A percentile compares a stretch with the other conserved stretches of the same genome.
Conservation (phyloP, 2,888 invertebrate species). For the Sarcophaga caerulescens region DNA sequence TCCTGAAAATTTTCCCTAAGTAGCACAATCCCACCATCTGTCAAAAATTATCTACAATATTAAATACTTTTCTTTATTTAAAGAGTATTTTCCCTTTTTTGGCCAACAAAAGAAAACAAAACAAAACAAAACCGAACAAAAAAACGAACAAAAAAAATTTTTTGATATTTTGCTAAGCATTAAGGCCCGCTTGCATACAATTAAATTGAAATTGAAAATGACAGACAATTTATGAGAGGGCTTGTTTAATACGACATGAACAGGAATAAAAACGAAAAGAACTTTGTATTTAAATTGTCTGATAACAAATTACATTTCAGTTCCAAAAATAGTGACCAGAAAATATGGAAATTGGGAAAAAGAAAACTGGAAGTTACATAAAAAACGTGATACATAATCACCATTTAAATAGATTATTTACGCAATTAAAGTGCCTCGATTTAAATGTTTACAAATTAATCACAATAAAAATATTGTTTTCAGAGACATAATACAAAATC, state of each 20-base stretch:
- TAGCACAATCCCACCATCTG: constrained; percentile 62
- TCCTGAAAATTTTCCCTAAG: background rate
- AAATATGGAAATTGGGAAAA: background rate
- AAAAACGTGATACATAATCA: constrained; percentile 41
- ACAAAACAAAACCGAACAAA: background rate
- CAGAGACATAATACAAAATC: background rate
- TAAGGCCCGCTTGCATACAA: constrained; percentile 52
- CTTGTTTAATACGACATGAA: constrained; percentile 57
- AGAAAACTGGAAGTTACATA: constrained; percentile 9
- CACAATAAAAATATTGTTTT: background rate
- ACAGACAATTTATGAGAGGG: constrained; percentile 63
- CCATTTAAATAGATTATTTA: constrained; percentile 22
- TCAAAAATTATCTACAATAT: constrained; percentile 53
- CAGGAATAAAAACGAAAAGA: constrained; percentile 29
- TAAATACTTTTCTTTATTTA: constrained; percentile 58
- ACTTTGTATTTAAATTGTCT: constrained; percentile 2
- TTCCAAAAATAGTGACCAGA: background rate
- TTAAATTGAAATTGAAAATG: constrained; percentile 61
- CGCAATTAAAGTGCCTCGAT: constrained; percentile 5
- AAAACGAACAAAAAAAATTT: too few species aligned
- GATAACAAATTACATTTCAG: constrained; percentile 54
- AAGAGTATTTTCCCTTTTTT: constrained; percentile 48
- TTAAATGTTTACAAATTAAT: background rate
- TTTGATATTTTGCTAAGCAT: constrained; percentile 18
- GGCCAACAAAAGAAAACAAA: background rate